Base-by-base conservation (phyloP, 2,113 vertebrate species). In the Stercorarius parasiticus region DNA sequence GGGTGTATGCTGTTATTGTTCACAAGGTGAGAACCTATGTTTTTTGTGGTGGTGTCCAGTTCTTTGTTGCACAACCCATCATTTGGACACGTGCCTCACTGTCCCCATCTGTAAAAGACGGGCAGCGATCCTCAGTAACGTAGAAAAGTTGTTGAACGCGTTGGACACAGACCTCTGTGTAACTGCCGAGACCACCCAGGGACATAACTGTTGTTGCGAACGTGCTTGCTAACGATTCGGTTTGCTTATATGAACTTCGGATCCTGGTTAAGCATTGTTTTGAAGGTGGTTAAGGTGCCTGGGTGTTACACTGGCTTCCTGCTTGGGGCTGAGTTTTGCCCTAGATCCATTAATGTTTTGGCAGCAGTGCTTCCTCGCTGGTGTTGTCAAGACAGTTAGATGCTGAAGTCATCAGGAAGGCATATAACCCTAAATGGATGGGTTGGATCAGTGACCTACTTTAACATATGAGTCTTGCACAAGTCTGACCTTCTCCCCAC, bases 271-370 rank as follows among this genome's bases (percentile, higher is more conserved):
- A 76, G 32, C 17, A 0, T 15, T 82, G 64, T 20, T 84, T 34
- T 38, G 90, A 21, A 17, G 43, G 70, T 22, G 14, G 30, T 15
- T 25, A 7, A 38, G 45, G 82, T 40, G 43, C 45, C 62, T 50
- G 67, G 81, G 66, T 40, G 82, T 64, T 56, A 2, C 32, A 1
- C 13, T 5, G 53, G 47, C 71, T 82, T 32, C 86, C 77, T 66
- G 81, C 90, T 67, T 4, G 7, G 73, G 86, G 80, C 71, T 74
- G 91, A 70, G 32, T 30, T 49, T 79, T 93, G 95, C 87, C 93
- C 89, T 45, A 82, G 77, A n/a, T 36, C 89, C 93, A 18, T 43
- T 4, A 2, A 56, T 64, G 77, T 29, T 72, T 45, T 82, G 95
- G 82, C 93, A 91, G 36, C 7, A 2, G 38, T 0, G 27, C 55